Evolutionary conservation across 2,113 vertebrate species (phyloP).

Genomic region (Buteo buteo): DNA sequence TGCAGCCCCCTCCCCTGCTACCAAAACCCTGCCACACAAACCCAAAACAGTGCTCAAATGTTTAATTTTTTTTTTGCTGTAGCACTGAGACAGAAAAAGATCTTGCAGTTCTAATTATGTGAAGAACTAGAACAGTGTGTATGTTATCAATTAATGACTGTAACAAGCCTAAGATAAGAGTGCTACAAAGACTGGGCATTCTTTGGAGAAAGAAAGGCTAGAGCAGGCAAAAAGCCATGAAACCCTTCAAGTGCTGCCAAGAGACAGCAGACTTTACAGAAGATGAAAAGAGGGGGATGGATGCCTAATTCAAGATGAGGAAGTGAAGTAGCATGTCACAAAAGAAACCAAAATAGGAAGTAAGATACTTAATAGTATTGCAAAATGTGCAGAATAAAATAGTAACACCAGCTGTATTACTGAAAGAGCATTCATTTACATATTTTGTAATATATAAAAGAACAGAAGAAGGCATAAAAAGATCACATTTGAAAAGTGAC

Average conservation of each 20-base stretch:
- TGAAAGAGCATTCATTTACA: neutral
- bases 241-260: slow-evolving; percentile 22
- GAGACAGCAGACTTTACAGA: neutral
- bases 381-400: neutral
- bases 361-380: neutral
- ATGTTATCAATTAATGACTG: neutral
- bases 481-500: neutral
- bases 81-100: neutral
- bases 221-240: neutral
- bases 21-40: no score
- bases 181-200: neutral
- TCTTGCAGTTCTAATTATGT: neutral
- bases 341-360: neutral
- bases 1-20: no score
- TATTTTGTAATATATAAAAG: neutral
- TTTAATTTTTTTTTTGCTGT: neutral
- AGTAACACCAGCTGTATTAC: neutral
- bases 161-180: neutral
- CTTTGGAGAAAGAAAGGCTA: neutral
- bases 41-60: neutral
- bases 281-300: neutral
- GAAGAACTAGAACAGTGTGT: neutral
- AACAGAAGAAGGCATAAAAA: neutral
- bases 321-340: neutral
- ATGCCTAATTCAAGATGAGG: neutral